A percentile compares a stretch with the other conserved stretches of the same genome.
These are phyloP conservation scores for Poecilobothrus nobilitatus DNA, from an alignment of 2,888 invertebrate genomes.

Conservation along the genomic window DNA sequence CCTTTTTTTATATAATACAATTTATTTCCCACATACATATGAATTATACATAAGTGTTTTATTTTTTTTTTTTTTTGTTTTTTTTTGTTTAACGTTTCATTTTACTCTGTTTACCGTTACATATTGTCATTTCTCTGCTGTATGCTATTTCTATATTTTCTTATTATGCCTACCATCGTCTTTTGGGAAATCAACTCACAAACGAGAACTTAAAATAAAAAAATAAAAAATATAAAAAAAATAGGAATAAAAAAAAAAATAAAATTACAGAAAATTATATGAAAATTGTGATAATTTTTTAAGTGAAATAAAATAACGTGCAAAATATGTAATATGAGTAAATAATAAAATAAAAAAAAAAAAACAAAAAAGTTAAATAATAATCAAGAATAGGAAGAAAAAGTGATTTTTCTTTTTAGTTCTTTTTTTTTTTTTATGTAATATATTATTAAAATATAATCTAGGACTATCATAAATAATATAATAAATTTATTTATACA, in stretches of 20 bases:
- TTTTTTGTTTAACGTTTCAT: too few relatives aligned
- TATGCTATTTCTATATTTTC: too few relatives aligned
- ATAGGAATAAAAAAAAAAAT: background rate
- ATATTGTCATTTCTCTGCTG: too few relatives aligned
- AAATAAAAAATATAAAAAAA: background rate
- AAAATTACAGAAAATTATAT: background rate
- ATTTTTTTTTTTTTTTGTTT: too few relatives aligned
- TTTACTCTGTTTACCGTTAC: too few relatives aligned
- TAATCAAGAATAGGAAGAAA: too few relatives aligned
- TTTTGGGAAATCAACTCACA: background rate
- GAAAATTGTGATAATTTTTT: slow-evolving; percentile 3
- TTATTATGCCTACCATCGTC: background rate
- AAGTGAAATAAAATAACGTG: background rate
- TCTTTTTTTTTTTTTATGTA: background rate
- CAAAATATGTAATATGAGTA: background rate
- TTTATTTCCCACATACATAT: background rate
- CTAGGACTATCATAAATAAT: too few relatives aligned
- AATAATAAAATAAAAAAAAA: background rate
- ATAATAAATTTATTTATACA: too few relatives aligned
- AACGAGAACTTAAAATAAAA: too few relatives aligned
- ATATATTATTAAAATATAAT: background rate
- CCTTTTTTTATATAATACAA: background rate
- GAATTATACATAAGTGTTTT: too few relatives aligned
- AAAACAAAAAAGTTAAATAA: background rate
- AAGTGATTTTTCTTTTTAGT: background rate